Evolutionary conservation across 2,888 invertebrate genomes (phyloP), one percentile per base, ranked within the genome.

Genomic region (Camptogramma bilineatum): DNA sequence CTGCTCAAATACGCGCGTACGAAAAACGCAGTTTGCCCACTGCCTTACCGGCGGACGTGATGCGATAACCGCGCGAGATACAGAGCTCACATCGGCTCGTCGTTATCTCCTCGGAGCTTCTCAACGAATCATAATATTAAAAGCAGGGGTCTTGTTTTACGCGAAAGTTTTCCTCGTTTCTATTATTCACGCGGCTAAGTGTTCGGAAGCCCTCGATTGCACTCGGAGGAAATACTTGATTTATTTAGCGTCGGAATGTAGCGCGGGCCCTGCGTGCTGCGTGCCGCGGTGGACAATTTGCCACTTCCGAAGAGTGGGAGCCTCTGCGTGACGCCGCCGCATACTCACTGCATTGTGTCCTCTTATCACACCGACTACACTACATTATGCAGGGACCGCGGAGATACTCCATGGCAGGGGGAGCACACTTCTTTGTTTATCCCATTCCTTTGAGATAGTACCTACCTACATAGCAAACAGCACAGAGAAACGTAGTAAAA

Each of bases 181-280:
- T 42, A 42, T 51, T 28, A 48, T n/a, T 19, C 1, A 19, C 9
- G 42, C 34, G 21, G 7, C 39, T 44, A 19, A 46, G 62, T 46
- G 62, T 52, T 65, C 61, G 69, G 69, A 68, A 70, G 52, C 51
- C 19, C 54, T 21, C 44, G 54, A 55, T 64, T 24, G 60, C 60
- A 52, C 54, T 59, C 66, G 65, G 64, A 77, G 78, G 79, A 79
- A 70, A 69, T 70, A 64, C 70, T 77, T 71, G 66, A 77, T 78
- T 77, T 69, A 61, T 60, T 60, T 60, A 50, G 52, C 50, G 65
- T 69, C 51, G 72, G 73, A 68, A 59, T 68, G 66, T 62, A 19
- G 34, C 44, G 24, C 21, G 21, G 57, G 53, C 52, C 5, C 28
- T 16, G 57, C 56, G 44, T 51, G 52, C 17, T 16, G 64, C 44